A percentile compares a stretch with the other conserved stretches of the same genome.
These are phyloP conservation scores for Menidia beryllina DNA, from an alignment of 2,113 vertebrate species.

Conservation along the genomic window DNA sequence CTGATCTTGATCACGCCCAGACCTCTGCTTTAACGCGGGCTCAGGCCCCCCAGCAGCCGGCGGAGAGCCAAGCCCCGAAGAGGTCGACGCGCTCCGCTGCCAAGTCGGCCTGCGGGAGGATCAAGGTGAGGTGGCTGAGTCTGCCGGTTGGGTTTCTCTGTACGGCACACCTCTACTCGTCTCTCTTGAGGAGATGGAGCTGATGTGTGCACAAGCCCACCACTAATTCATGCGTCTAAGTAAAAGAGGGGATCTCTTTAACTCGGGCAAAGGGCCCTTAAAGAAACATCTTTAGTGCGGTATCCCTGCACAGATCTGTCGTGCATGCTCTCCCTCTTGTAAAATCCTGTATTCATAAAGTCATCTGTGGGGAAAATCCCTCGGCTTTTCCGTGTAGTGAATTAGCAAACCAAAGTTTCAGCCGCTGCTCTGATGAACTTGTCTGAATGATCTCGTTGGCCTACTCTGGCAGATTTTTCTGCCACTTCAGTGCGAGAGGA, in stretches of 20 bases:
- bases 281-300: too few relatives aligned
- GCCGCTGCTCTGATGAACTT: not conserved
- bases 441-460: not conserved
- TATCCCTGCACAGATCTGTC: not conserved
- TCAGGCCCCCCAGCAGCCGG: conserved; percentile 67
- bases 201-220: conserved; percentile 16
- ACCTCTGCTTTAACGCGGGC: conserved; percentile 37
- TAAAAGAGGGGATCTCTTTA: not conserved
- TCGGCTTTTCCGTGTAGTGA: too few relatives aligned
- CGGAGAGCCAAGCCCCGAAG: conserved; percentile 58
- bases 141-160: conserved; percentile 47
- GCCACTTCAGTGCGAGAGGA: not conserved
- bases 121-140: conserved; percentile 74
- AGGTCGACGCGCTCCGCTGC: conserved; percentile 77
- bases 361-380: too few relatives aligned
- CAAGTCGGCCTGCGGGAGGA: conserved; percentile 75
- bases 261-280: too few relatives aligned
- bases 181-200: not conserved
- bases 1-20: conserved; percentile 28
- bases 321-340: too few relatives aligned
- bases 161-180: conserved; percentile 32
- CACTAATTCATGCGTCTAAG: conserved; percentile 10
- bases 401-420: too few relatives aligned
- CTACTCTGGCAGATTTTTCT: not conserved
- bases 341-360: too few relatives aligned